phyloP scores from a whole-genome alignment of 2,888 invertebrate genomes.

The Apamea sordens region DNA sequence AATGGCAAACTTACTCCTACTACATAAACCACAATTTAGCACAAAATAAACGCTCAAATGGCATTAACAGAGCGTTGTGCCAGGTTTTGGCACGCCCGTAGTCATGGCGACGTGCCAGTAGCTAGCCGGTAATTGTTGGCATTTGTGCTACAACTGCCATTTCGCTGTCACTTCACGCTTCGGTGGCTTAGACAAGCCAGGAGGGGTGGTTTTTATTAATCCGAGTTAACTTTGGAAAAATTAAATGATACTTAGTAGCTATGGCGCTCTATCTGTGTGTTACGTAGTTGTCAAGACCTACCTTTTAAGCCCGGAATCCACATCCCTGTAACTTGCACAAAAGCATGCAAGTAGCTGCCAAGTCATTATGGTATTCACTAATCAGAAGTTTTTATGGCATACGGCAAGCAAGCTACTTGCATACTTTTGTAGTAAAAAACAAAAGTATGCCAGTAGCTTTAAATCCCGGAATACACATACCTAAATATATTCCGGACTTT shows the following conservation, averaged over 20 bases:
- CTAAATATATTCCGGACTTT: too few relatives aligned
- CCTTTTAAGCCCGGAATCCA: background rate
- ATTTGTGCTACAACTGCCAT: conserved; percentile 63
- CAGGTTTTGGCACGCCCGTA: conserved; percentile 56
- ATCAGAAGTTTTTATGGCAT: too few relatives aligned
- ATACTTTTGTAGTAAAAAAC: too few relatives aligned
- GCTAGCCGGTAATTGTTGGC: conserved; percentile 61
- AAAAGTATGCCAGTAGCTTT: too few relatives aligned
- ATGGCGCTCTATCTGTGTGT: background rate
- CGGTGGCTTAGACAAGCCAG: conserved; percentile 29
- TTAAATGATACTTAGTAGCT: background rate
- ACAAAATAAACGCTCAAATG: conserved; percentile 49
- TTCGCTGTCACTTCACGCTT: conserved; percentile 58
- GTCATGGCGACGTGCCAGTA: conserved; percentile 60
- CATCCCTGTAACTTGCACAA: background rate
- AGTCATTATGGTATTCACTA: too few relatives aligned
- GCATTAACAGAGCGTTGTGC: conserved; percentile 48
- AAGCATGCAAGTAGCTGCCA: background rate
- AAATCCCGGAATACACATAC: too few relatives aligned
- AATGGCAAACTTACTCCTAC: conserved; percentile 22
- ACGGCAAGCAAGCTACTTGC: too few relatives aligned
- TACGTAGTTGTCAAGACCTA: background rate
- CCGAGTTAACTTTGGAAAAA: background rate
- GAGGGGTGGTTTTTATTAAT: conserved; percentile 23
- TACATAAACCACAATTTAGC: conserved; percentile 17